phyloP scores from a whole-genome alignment of 2,797 vertebrate genomes.

The Chromobotia macracanthus region DNA sequence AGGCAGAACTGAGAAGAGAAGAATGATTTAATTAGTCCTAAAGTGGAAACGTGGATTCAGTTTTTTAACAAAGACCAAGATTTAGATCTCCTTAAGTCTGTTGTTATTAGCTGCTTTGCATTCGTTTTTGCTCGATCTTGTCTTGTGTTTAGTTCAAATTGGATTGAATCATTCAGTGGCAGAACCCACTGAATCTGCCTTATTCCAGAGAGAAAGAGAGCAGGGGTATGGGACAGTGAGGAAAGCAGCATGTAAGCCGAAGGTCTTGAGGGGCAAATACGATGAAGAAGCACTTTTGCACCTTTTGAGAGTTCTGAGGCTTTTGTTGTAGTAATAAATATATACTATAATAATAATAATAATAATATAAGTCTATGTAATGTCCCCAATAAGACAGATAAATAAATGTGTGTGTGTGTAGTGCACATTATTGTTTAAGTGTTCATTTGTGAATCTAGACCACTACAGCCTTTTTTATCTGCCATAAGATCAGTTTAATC shows the following conservation, averaged over 20 bases:
- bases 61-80: neutral
- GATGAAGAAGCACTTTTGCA: slow-evolving; percentile 9
- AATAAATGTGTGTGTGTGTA: neutral
- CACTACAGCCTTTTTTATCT: neutral
- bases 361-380: slow-evolving; percentile 24
- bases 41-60: slow-evolving; percentile 52
- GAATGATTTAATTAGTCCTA: slow-evolving; percentile 67
- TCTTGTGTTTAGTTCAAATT: no score
- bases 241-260: slow-evolving; percentile 38
- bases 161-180: slow-evolving; percentile 42
- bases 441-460: neutral
- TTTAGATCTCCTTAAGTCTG: no score
- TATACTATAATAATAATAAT: no score
- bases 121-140: no score
- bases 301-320: neutral
- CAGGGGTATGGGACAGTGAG: slow-evolving; percentile 20
- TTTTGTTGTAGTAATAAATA: neutral
- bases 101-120: no score
- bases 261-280: slow-evolving; percentile 3
- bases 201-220: neutral
- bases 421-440: neutral
- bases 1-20: slow-evolving; percentile 52
- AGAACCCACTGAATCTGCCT: slow-evolving; percentile 56
- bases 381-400: slow-evolving; percentile 35
- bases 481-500: slow-evolving; percentile 8